Percentiles rank a stretch among this genome's conserved stretches.
These are phyloP conservation scores for Antedon mediterranea DNA, from an alignment of 53 echinoderm and acorn worm genomes.

Conservation along the genomic window DNA sequence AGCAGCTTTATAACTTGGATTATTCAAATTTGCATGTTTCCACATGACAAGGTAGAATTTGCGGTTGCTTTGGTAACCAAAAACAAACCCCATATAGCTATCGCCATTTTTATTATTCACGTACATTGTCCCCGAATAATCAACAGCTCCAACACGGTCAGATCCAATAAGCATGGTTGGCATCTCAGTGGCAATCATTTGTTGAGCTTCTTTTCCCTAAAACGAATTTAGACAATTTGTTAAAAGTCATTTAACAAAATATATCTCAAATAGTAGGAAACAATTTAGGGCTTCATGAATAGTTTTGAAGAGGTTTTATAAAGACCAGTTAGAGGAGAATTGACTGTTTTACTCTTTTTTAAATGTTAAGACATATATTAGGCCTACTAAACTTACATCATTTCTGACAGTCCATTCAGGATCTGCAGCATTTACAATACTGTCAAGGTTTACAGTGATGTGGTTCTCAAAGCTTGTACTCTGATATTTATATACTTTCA, in stretches of 20 bases:
- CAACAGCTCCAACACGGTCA: constrained; percentile 47
- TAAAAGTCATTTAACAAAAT: no score
- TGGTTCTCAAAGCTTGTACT: constrained; percentile 41
- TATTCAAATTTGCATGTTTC: constrained; percentile 57
- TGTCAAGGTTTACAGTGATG: constrained; percentile 57
- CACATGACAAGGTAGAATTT: constrained; percentile 92
- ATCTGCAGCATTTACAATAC: constrained; percentile 17
- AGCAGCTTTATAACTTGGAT: constrained; percentile 37
- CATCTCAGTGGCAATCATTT: constrained; percentile 38
- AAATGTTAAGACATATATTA: no score
- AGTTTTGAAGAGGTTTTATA: no score
- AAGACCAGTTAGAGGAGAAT: no score
- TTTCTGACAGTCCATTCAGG: constrained; percentile 61
- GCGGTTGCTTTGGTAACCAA: constrained; percentile 84
- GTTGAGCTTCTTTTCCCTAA: constrained; percentile 76
- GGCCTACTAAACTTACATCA: constrained; percentile 27
- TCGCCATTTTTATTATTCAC: constrained; percentile 55
- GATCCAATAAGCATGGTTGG: constrained; percentile 53
- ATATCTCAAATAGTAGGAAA: no score
- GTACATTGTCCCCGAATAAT: constrained; percentile 61
- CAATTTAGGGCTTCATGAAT: no score
- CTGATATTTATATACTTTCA: constrained; percentile 45
- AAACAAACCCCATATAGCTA: constrained; percentile 81
- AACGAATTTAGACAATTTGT: no score
- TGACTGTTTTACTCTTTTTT: no score